Evolutionary conservation across 2,888 invertebrate species (phyloP), one percentile per base, ranked within the genome.

Genomic region (Leucozona laternaria): DNA sequence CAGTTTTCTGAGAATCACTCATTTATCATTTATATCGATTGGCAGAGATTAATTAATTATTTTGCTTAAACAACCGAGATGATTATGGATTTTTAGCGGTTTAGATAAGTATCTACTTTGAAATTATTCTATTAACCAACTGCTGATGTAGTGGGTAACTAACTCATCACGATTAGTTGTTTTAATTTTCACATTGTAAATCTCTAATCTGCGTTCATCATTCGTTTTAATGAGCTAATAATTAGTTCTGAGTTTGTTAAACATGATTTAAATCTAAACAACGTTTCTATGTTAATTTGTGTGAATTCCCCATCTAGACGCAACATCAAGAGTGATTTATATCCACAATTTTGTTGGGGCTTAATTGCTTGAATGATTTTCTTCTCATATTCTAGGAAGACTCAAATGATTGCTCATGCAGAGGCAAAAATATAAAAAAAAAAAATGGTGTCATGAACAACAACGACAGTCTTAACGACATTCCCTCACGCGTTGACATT

Each of bases 371-470:
- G 37, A 40, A 13, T 60, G 60, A 60, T 60, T 60, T 40, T 60
- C 20, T 7, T 60, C 37, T 31, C 6, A 11, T 22, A 15, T 60
- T 60, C 60, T 40, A 40, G 60, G 40, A 60, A 60, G 17, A 57
- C 57, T 57, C 17, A 34, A 55, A 57, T n/a, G 53, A 53, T 53
- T 31, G 13, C 17, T 15, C 53, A 31, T 31, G n/a, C 31, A 28
- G 15, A 22, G 0, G 7, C 8, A 60, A 60, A 60, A 37, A 57
- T 34, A 40, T 25, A 60, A 22, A 4, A 28, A 4, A 4, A 28
- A 4, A 31, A 60, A 66, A 48, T 66, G 20, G 48, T 66, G 66
- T 66, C 66, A 66, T 66, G 48, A 66, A 66, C 66, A 50, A 5
- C 31, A 15, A 34, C 22, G 55, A 37, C n/a, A n/a, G 17, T 48